Evolutionary conservation across 1,140 invertebrate species (phyloP).

Genomic region (Macrobrachium rosenbergii): DNA sequence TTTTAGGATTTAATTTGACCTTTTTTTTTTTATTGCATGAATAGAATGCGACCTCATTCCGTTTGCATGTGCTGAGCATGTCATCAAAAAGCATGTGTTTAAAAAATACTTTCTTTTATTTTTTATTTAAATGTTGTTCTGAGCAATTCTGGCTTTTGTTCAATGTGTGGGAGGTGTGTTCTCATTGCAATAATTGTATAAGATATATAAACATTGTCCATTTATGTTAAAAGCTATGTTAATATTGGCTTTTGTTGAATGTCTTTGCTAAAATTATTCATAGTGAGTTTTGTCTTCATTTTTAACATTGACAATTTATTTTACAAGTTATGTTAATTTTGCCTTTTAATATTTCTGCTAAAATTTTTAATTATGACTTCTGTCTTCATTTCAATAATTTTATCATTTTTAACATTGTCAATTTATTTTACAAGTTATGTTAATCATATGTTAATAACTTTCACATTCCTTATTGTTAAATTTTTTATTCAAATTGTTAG

Average conservation of each 20-base stretch:
- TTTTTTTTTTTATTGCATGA: no score
- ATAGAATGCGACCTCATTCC: no score
- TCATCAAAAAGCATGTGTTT: no score
- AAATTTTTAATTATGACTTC: neutral
- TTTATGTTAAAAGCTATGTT: neutral
- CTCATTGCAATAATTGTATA: no score
- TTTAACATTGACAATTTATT: neutral
- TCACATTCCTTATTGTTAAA: neutral
- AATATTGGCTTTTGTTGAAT: no score
- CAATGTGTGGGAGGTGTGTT: no score
- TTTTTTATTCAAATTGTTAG: neutral
- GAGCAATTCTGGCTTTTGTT: no score
- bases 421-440: neutral
- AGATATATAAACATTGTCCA: neutral
- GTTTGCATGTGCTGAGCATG: no score
- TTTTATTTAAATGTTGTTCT: no score
- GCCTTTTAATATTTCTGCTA: neutral
- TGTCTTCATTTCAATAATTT: neutral
- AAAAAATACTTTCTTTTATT: no score
- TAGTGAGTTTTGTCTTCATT: neutral
- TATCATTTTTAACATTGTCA: neutral
- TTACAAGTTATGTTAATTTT: neutral
- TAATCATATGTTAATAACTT: neutral
- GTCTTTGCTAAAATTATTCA: no score
- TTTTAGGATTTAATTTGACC: no score